These are phyloP conservation scores for Anas platyrhynchos DNA, from an alignment of 2,113 vertebrate species.

Conservation along the genomic window DNA sequence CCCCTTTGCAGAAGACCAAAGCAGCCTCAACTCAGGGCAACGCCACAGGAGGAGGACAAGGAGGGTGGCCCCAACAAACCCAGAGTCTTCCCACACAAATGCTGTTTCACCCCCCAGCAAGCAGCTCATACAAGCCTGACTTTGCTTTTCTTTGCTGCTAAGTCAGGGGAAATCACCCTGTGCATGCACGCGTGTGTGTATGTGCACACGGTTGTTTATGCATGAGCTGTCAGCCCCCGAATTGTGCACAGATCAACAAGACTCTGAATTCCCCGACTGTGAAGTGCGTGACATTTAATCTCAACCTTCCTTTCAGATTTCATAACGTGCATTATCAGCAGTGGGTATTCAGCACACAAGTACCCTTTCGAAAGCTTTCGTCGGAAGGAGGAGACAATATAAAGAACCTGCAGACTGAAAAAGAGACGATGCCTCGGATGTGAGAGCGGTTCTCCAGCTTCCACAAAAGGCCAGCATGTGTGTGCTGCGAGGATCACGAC, in stretches of 20 bases:
- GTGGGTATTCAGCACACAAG: constrained; percentile 24
- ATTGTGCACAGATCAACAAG: constrained; percentile 35
- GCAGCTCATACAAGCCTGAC: background rate
- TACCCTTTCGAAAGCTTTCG: constrained; percentile 34
- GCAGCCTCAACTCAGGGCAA: background rate
- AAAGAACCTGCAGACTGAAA: background rate
- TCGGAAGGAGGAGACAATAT: background rate
- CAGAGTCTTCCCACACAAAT: background rate
- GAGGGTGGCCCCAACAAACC: background rate
- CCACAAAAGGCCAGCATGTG: background rate
- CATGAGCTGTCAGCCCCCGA: background rate
- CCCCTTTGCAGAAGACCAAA: background rate
- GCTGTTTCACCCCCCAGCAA: background rate
- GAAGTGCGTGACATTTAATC: constrained; percentile 41
- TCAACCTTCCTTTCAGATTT: constrained; percentile 15
- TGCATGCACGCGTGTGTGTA: background rate
- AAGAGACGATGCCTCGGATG: background rate
- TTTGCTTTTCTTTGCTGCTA: constrained; percentile 2
- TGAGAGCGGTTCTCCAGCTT: background rate
- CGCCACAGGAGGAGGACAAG: background rate
- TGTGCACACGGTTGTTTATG: constrained; percentile 19
- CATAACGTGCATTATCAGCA: constrained; percentile 21
- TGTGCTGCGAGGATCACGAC: background rate
- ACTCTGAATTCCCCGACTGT: background rate
- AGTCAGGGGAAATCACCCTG: background rate